Base-by-base conservation (phyloP, 2,797 vertebrate genomes). In the Novumbra hubbsi region DNA sequence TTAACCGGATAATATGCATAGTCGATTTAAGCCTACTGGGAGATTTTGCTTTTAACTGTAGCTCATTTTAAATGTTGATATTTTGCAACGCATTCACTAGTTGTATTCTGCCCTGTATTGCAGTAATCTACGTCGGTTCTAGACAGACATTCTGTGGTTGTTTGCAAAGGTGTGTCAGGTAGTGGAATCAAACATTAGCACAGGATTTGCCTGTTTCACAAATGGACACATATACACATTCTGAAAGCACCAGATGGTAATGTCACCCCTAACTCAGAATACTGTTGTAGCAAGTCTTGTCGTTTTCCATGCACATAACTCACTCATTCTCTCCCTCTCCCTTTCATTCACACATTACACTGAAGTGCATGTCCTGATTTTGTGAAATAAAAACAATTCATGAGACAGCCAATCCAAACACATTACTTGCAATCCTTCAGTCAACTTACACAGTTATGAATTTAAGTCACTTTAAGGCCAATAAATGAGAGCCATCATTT, bases 341-440 rank as follows among this genome's bases (percentile, higher is more conserved):
- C 41, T 63, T 57, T 62, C 38, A 21, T 55, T 21, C 69, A 68
- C 73, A 65, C 19, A 30, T 69, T 21, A 67, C n/a, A 28, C 19
- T 52, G 19, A 52, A 49, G 21, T 24, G 2, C 21, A 79, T 86
- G 45, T 83, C 86, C 89, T 90, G 86, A 91, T 85, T 78, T 80
- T 62, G 80, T 79, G 73, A 86, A 90, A 86, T 76, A 78, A 15
- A 70, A 81, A 90, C 88, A 87, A 91, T 92, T 89, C 73, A 93
- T 86, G 71, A 74, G 80, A 84, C 73, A 85, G 80, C 73, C 76
- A 76, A 86, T 83, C 77, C 83, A 74, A 82, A 78, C 77, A 78
- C 83, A 77, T 81, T 74, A 77, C 63, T 49, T 75, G 77, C 62
- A 73, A 9, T 8, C 75, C 76, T 73, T 69, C 52, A 71, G 72